phyloP scores from a whole-genome alignment of 1,140 invertebrate genomes.

The Orussus abietinus region DNA sequence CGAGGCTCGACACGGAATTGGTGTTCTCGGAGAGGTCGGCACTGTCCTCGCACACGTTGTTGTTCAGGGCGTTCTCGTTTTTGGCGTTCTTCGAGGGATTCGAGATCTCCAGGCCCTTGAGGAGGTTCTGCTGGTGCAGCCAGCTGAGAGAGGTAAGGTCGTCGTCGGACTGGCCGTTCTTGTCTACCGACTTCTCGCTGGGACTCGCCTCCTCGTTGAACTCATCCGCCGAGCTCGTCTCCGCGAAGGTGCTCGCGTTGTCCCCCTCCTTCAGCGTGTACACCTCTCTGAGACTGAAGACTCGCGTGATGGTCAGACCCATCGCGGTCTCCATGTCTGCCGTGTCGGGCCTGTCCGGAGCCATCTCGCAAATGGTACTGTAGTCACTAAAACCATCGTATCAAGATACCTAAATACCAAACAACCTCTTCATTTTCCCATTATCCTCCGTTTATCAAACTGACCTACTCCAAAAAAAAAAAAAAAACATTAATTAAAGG shows the following conservation, averaged over 20 bases:
- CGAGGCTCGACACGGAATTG: conserved; percentile 42
- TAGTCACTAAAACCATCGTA: conserved; percentile 47
- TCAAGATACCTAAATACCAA: too few species aligned
- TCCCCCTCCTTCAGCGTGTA: conserved; percentile 36
- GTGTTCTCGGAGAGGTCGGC: conserved; percentile 41
- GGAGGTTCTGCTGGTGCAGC: conserved; percentile 86
- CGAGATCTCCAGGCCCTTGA: conserved; percentile 65
- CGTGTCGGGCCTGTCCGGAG: conserved; percentile 49
- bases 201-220: conserved; percentile 26
- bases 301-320: conserved; percentile 33
- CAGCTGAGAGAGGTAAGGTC: conserved; percentile 86
- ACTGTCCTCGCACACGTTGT: conserved; percentile 44
- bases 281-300: conserved; percentile 29
- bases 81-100: conserved; percentile 41
- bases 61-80: conserved; percentile 41
- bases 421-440: too few species aligned
- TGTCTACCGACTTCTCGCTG: conserved; percentile 26
- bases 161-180: conserved; percentile 60
- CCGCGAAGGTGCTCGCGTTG: conserved; percentile 26
- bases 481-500: too few species aligned
- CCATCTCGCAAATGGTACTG: conserved; percentile 36
- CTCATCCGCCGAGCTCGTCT: conserved; percentile 25
- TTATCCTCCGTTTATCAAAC: too few species aligned
- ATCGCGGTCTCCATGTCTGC: conserved; percentile 38
- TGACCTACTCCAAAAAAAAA: too few species aligned